Evolutionary conservation across 2,797 vertebrate species (phyloP).

Genomic region (Danio aesculapii): DNA sequence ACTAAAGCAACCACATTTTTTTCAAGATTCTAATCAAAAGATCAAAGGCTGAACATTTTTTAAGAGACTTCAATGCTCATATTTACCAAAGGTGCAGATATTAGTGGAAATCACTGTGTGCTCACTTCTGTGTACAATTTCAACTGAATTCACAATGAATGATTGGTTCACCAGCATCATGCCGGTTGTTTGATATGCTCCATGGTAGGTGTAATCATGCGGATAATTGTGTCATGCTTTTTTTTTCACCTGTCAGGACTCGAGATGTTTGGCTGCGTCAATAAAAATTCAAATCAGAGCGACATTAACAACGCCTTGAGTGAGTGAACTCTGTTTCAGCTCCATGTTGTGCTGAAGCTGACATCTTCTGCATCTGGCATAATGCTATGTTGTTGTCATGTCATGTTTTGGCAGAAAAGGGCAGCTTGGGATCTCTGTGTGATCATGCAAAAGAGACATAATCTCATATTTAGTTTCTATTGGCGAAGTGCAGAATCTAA

Average conservation of each 20-base stretch:
- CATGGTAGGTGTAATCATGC: conserved; percentile 29
- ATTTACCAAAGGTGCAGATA: too few species aligned
- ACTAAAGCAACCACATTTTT: too few species aligned
- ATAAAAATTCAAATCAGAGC: conserved; percentile 27
- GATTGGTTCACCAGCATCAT: conserved; percentile 13
- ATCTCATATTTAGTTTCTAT: not conserved
- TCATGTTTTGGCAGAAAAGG: not conserved
- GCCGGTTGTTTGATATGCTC: conserved; percentile 19
- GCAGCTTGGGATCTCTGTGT: not conserved
- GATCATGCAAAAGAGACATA: conserved; percentile 8
- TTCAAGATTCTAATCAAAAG: too few species aligned
- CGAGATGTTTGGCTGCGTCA: conserved; percentile 12
- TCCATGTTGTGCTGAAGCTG: conserved; percentile 29
- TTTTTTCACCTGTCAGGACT: conserved; percentile 35
- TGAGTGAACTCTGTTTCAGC: conserved; percentile 7
- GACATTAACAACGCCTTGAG: conserved; percentile 22
- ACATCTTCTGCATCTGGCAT: conserved; percentile 15
- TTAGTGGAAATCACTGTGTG: not conserved
- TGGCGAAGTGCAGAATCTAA: too few species aligned
- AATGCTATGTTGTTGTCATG: not conserved
- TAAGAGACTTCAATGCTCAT: too few species aligned
- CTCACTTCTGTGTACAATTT: not conserved
- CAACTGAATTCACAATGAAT: conserved; percentile 12
- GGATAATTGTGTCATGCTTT: conserved; percentile 20
- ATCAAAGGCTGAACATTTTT: too few species aligned